Evolutionary conservation across 2,113 vertebrate genomes (phyloP).

Genomic region (Melanerpes aurifrons): DNA sequence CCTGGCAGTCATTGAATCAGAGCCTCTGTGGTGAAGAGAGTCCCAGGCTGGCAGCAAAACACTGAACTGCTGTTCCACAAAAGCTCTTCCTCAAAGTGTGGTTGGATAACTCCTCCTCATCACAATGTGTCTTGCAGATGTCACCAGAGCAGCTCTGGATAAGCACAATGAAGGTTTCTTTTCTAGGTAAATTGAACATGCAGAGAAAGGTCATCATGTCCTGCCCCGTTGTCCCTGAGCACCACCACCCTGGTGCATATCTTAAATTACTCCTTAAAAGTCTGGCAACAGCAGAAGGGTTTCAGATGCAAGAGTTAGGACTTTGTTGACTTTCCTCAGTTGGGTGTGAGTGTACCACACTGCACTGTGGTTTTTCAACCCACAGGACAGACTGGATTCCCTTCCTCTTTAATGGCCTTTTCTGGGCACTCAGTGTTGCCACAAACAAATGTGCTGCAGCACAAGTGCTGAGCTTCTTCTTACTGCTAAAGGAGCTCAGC

Average conservation of each 20-base stretch:
- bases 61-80: not conserved
- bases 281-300: not conserved
- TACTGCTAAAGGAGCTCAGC: not conserved
- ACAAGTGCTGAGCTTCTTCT: not conserved
- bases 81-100: not conserved
- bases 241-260: not conserved
- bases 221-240: not conserved
- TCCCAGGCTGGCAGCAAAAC: not conserved
- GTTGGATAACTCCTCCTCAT: not conserved
- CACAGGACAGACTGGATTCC: slow-evolving; percentile 13
- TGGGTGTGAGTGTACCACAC: not conserved
- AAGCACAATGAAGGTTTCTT: not conserved
- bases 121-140: not conserved
- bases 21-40: not conserved
- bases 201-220: not conserved
- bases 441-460: not conserved
- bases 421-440: not conserved
- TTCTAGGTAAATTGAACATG: not conserved
- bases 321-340: not conserved
- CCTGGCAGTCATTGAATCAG: not conserved
- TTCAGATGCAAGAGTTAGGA: not conserved
- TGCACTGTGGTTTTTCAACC: slow-evolving; percentile 25
- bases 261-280: not conserved
- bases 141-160: not conserved
- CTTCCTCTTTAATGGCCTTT: slow-evolving; percentile 19